Percentiles rank a stretch among this genome's conserved stretches.
These are phyloP conservation scores for Helicoverpa assulta DNA, from an alignment of 2,888 invertebrate genomes.

Conservation along the genomic window DNA sequence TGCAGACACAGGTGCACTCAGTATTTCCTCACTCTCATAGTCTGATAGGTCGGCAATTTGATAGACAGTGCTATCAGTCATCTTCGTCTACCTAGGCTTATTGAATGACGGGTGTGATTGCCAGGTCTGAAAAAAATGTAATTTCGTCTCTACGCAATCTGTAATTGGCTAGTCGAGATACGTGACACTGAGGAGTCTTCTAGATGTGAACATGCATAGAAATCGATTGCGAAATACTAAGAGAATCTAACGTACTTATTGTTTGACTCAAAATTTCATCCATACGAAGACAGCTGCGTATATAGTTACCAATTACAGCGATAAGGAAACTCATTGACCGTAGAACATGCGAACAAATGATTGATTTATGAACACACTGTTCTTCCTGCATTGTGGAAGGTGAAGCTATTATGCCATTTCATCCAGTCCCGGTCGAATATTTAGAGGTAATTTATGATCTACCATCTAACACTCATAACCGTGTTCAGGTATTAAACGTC, in stretches of 20 bases:
- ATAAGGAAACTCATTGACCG: neutral
- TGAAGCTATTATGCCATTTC: constrained; percentile 73
- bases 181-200: too few species aligned
- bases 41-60: too few species aligned
- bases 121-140: too few species aligned
- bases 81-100: too few species aligned
- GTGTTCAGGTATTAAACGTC: constrained; percentile 32
- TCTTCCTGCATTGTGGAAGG: constrained; percentile 26
- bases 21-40: too few species aligned
- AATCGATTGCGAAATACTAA: neutral
- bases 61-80: too few species aligned
- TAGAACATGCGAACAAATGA: neutral
- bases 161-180: too few species aligned
- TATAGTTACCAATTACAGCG: neutral
- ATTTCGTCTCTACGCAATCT: too few species aligned
- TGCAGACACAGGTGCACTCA: too few species aligned
- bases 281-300: neutral
- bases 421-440: constrained; percentile 70
- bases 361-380: constrained; percentile 29
- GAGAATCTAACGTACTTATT: neutral
- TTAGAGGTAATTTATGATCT: constrained; percentile 70
- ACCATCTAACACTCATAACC: constrained; percentile 57
- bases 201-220: too few species aligned
- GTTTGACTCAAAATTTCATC: neutral
- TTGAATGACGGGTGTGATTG: too few species aligned